Base-by-base conservation (phyloP, 2,113 vertebrate species). In the Xenopus borealis region DNA sequence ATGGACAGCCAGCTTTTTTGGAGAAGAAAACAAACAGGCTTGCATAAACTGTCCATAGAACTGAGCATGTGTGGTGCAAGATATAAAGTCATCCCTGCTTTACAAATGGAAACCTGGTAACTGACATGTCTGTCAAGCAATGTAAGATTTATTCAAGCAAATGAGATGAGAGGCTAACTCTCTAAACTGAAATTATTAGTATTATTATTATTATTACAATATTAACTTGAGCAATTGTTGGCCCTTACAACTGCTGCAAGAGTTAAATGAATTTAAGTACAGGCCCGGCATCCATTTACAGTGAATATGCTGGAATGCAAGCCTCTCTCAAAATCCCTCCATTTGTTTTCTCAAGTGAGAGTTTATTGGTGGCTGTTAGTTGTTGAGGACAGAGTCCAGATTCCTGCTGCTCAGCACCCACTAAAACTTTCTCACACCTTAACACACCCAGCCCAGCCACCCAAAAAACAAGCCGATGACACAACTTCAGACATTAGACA, bases 361-460 rank as follows among this genome's bases (percentile, higher is more conserved):
- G 66, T 68, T 68, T 68, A 52, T 68, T 68, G 50, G 66, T 50
- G 66, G 19, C 46, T 53, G 46, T 20, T 33, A 72, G 62, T 12
- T 65, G 30, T 19, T 33, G 23, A 66, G 33, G 68, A 20, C 59
- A 63, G 16, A 62, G 70, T 72, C 70, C 71, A 66, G 47, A 70
- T 68, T 68, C 66, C 33, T 59, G 68, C n/a, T 58, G 33, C 30
- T 58, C 68, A 20, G 53, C 30, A 59, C 68, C 68, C 55, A 58
- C 68, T 70, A 59, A 58, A 68, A 53, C 55, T 16, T 57, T 33
- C 30, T 70, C 53, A 58, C 68, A 58, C 53, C 53, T 66, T 17
- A 58, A 52, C 72, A 46, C 52, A 58, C 63, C 62, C 52, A 73
- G 33, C 18, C 14, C 14, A 23, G 46, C 57, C 52, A 73, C 33